Conservation (phyloP, 2,888 invertebrate genomes). For the Thysanoteuthis rhombus region DNA sequence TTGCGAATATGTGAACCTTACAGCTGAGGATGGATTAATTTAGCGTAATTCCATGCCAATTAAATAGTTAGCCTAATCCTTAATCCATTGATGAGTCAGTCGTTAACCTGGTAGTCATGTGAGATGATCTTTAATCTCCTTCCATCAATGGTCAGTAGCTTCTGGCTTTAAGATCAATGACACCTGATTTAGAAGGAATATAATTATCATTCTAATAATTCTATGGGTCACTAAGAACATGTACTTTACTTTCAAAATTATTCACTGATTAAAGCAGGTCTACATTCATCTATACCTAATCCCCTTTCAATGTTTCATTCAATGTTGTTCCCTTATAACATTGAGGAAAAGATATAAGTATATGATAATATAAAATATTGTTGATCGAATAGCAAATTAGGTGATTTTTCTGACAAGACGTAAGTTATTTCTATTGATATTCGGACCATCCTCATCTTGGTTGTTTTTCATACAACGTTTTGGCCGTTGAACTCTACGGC, state of each 20-base stretch:
- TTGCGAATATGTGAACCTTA: neutral
- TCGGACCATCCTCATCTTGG: too few relatives aligned
- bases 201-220: neutral
- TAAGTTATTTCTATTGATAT: too few relatives aligned
- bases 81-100: neutral
- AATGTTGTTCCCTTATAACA: too few relatives aligned
- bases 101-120: neutral
- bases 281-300: neutral
- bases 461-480: too few relatives aligned
- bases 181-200: neutral
- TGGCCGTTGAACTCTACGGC: too few relatives aligned
- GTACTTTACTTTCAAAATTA: neutral
- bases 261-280: neutral
- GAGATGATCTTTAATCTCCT: neutral
- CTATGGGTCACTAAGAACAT: neutral
- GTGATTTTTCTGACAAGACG: too few relatives aligned
- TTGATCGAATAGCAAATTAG: too few relatives aligned
- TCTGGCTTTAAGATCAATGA: neutral
- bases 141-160: neutral
- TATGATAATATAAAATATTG: too few relatives aligned
- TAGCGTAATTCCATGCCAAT: neutral
- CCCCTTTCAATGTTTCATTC: too few relatives aligned
- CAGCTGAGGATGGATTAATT: neutral
- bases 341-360: too few relatives aligned
- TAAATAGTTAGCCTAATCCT: neutral